Base-by-base conservation (phyloP, 2,797 vertebrate species). In the Rhyacichthys aspro region DNA sequence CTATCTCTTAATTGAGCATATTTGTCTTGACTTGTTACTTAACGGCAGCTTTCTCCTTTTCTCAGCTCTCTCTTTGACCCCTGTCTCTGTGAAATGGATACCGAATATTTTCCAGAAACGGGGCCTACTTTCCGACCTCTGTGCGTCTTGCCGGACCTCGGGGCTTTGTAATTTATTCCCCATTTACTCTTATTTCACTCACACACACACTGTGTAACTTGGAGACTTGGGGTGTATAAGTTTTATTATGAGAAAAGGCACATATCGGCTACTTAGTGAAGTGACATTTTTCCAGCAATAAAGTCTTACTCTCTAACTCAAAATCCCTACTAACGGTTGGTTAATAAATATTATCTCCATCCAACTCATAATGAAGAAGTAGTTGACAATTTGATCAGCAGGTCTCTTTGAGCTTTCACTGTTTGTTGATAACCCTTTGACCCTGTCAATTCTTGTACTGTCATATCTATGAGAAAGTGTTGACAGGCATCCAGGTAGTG, bases 71-170 rank as follows among this genome's bases (percentile, higher is more conserved):
- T 65, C 38, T 7, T 34, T 79, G 57, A 58, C 79, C 74, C 72
- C 63, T 83, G 73, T 57, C 49, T 50, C 47, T 77, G 59, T 86
- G 81, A 83, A 84, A 84, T 71, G 68, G 76, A 87, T 72, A 83
- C 72, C 14, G 36, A 83, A 76, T 78, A 76, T 83, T 84, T 83
- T 86, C 80, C 82, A 88, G 55, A 78, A 75, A 70, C 52, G 67
- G 59, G 76, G 73, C 70, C 72, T 73, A 71, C 43, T 88, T 85
- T 84, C 79, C 63, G 33, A 78, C 77, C 77, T 76, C 59, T 76
- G 48, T 55, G 70, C 3, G 34, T 72, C 55, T 62, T 43, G 64
- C 57, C 62, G 52, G 43, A 75, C 82, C 78, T 72, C 0, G 50
- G 79, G 73, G 82, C 63, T 76, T 78, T 70, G 55, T 64, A 49